Percentiles rank a stretch among this genome's conserved stretches.
Evolutionary conservation across 2,797 vertebrate genomes (phyloP).

Genomic region (Cuniculus paca): DNA sequence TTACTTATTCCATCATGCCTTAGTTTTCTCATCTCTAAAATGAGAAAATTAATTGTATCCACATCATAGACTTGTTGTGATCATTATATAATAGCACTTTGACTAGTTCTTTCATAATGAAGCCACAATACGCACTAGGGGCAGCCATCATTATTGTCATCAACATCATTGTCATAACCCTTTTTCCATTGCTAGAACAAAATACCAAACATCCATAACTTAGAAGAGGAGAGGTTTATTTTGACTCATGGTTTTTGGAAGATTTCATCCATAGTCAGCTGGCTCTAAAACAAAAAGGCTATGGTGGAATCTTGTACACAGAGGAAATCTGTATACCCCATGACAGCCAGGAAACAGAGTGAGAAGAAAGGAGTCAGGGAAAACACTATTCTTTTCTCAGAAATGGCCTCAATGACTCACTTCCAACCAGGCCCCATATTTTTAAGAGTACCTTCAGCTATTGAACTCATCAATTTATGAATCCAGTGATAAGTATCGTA

Average conservation of each 20-base stretch:
- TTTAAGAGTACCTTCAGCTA: background rate
- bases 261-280: background rate
- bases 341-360: background rate
- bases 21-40: background rate
- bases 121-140: background rate
- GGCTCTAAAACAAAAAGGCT: background rate
- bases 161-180: background rate
- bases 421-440: background rate
- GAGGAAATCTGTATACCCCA: background rate
- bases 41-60: background rate
- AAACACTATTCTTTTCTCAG: background rate
- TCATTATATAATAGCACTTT: background rate
- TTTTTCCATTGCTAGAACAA: background rate
- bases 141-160: no score
- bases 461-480: background rate
- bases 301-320: rapidly evolving
- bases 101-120: background rate
- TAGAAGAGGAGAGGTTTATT: background rate
- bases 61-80: background rate
- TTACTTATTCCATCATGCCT: background rate
- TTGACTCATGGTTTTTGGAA: background rate
- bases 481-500: background rate
- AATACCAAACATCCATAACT: background rate
- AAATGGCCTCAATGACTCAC: background rate
- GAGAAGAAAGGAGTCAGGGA: background rate